These are phyloP conservation scores for Perizoma affinitatum DNA, from an alignment of 2,888 invertebrate species.

Conservation along the genomic window DNA sequence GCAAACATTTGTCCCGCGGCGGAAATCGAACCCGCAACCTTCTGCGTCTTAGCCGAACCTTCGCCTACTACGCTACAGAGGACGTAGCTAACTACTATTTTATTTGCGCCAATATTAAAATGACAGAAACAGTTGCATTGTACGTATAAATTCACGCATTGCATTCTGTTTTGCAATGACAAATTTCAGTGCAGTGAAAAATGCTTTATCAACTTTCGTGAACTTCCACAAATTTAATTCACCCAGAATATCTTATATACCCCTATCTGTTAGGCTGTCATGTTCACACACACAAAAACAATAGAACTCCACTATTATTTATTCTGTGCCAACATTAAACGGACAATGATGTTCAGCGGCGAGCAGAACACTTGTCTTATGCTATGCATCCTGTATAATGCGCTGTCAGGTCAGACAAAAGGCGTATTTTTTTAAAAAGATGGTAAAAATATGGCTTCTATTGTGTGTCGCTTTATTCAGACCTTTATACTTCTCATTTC, in stretches of 20 bases:
- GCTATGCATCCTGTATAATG: slow-evolving; percentile 61
- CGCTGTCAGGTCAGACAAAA: slow-evolving; percentile 75
- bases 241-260: slow-evolving; percentile 10
- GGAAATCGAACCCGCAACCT: no score
- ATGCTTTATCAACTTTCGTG: not conserved
- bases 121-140: not conserved
- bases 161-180: not conserved
- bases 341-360: slow-evolving; percentile 63
- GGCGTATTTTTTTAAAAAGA: slow-evolving; percentile 64
- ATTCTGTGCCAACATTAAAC: slow-evolving; percentile 44
- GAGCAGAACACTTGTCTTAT: slow-evolving; percentile 75
- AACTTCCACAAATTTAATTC: slow-evolving; percentile 1
- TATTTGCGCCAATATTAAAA: not conserved
- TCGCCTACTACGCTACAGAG: no score
- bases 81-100: no score
- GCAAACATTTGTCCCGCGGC: no score
- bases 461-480: slow-evolving; percentile 71
- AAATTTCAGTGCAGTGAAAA: slow-evolving; percentile 2
- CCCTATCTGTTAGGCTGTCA: slow-evolving; percentile 41
- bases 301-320: slow-evolving; percentile 41
- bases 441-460: slow-evolving; percentile 74
- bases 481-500: slow-evolving; percentile 76
- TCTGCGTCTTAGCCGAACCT: no score
- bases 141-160: not conserved
- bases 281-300: slow-evolving; percentile 50